Percentiles rank a stretch among this genome's conserved stretches.
These are phyloP conservation scores for Allolobophora icterica DNA, from an alignment of 2,888 invertebrate species.

Conservation along the genomic window DNA sequence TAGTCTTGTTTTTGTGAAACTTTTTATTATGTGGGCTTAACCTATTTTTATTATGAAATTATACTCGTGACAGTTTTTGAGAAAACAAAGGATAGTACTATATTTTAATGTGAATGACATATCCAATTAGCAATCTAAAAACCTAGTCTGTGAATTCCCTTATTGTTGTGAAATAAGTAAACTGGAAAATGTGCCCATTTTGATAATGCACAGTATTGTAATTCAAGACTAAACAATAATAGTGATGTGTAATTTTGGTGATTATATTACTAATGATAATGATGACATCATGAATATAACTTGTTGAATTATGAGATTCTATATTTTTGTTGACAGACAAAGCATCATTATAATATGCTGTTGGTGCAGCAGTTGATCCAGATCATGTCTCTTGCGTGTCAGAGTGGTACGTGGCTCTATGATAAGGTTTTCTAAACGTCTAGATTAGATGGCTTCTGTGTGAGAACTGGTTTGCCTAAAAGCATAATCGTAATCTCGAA, in stretches of 20 bases:
- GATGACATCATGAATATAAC: not conserved
- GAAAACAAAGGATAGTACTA: too few relatives aligned
- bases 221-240: not conserved
- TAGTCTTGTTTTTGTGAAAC: not conserved
- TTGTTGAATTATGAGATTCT: not conserved
- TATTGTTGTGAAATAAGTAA: too few relatives aligned
- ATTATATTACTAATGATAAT: not conserved
- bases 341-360: constrained; percentile 79
- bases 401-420: constrained; percentile 75
- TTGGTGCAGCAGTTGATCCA: constrained; percentile 83
- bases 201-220: not conserved
- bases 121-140: too few relatives aligned
- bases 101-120: too few relatives aligned
- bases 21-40: not conserved
- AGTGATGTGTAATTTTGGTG: not conserved
- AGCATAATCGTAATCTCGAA: too few relatives aligned
- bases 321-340: constrained; percentile 62
- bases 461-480: not conserved
- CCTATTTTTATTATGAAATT: not conserved
- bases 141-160: too few relatives aligned
- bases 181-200: too few relatives aligned
- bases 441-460: too few relatives aligned
- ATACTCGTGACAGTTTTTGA: not conserved
- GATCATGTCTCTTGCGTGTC: constrained; percentile 83
- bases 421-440: too few relatives aligned